These are phyloP conservation scores for Tinamus guttatus DNA, from an alignment of 2,113 vertebrate genomes.

Conservation along the genomic window DNA sequence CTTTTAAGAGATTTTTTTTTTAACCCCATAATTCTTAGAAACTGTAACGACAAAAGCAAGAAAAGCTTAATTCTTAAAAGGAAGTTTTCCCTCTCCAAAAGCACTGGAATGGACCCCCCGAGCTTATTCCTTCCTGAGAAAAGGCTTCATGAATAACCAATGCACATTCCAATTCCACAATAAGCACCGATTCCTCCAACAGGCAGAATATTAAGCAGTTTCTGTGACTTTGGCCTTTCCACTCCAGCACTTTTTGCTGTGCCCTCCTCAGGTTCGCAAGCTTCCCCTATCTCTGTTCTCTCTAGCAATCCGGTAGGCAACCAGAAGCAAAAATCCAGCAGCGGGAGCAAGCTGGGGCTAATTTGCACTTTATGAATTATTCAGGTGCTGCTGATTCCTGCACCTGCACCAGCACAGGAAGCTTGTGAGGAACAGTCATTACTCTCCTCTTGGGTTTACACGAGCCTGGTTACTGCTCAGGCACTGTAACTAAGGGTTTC, in stretches of 20 bases:
- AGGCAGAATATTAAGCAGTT: neutral
- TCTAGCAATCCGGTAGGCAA: conserved; percentile 72
- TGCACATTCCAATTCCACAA: neutral
- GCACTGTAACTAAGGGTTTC: conserved; percentile 71
- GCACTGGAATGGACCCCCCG: conserved; percentile 11
- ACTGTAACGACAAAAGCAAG: conserved; percentile 9
- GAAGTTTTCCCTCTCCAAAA: neutral
- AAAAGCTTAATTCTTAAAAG: conserved; percentile 11
- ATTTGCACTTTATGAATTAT: conserved; percentile 82
- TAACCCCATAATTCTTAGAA: conserved; percentile 5
- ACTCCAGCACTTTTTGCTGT: neutral
- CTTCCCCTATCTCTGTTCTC: conserved; percentile 39
- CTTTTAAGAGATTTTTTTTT: neutral
- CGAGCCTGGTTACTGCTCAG: conserved; percentile 67
- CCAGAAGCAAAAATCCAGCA: conserved; percentile 61
- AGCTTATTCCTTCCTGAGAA: conserved; percentile 36
- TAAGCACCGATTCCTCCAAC: conserved; percentile 29
- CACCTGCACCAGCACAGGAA: conserved; percentile 82
- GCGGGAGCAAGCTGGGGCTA: conserved; percentile 61
- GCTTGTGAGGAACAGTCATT: conserved; percentile 70
- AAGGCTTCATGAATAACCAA: conserved; percentile 50
- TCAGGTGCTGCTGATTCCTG: conserved; percentile 77
- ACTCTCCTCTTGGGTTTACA: conserved; percentile 68
- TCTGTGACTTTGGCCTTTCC: conserved; percentile 37
- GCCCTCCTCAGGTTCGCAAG: conserved; percentile 16